These are phyloP conservation scores for Lophotriccus pileatus DNA, from an alignment of 2,797 vertebrate genomes.

Conservation along the genomic window DNA sequence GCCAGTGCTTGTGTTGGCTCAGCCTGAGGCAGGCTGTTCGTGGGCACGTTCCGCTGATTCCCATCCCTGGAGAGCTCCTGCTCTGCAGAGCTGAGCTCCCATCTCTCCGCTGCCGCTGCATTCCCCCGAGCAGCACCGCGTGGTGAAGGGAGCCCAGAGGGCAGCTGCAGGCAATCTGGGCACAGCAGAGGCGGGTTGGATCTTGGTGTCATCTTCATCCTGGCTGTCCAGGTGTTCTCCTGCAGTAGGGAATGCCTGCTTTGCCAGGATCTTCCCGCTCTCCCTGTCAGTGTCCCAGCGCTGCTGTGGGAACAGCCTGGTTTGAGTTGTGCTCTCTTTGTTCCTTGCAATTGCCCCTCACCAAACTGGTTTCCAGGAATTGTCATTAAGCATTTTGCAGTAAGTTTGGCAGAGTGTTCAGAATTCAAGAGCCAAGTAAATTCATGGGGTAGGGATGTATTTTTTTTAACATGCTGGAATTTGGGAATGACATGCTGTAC, in stretches of 20 bases:
- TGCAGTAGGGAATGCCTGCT: neutral
- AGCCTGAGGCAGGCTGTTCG: neutral
- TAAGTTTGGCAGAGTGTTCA: neutral
- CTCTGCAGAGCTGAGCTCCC: neutral
- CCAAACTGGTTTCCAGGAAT: neutral
- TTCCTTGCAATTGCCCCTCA: neutral
- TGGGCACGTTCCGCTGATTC: neutral
- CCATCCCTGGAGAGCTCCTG: neutral
- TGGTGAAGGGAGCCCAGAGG: neutral
- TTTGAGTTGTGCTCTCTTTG: neutral
- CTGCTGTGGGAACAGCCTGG: neutral
- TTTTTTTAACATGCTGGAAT: slow-evolving; percentile 33
- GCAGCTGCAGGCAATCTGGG: neutral
- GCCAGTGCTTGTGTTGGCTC: neutral
- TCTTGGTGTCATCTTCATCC: neutral
- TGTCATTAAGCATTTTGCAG: slow-evolving; percentile 32
- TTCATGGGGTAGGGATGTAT: neutral
- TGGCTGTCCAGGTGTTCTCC: neutral
- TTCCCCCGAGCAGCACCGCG: neutral
- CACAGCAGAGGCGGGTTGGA: neutral
- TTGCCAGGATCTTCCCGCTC: neutral
- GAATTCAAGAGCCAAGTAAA: slow-evolving; percentile 28
- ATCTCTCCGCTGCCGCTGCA: fast-evolving
- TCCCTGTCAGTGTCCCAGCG: fast-evolving
- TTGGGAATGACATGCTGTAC: slow-evolving; percentile 20